A percentile compares a stretch with the other conserved stretches of the same genome.
Evolutionary conservation across 2,113 vertebrate species (phyloP).

Genomic region (Myxocyprinus asiaticus): DNA sequence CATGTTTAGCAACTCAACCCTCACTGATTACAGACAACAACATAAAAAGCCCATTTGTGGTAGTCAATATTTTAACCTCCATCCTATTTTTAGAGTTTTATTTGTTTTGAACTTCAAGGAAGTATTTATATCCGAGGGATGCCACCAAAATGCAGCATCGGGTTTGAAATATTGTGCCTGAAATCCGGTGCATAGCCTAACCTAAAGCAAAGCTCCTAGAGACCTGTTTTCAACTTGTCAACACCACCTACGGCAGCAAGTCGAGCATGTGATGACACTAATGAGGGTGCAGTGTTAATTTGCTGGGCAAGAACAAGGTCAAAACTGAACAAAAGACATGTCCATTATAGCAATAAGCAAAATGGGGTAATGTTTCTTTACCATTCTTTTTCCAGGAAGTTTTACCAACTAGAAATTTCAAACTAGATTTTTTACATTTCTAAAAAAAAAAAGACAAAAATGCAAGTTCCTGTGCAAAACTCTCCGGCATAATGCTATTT

Average conservation of each 20-base stretch:
- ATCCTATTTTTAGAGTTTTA: conserved; percentile 67
- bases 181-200: neutral
- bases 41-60: conserved; percentile 67
- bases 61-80: conserved; percentile 67
- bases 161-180: neutral
- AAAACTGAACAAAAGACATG: neutral
- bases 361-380: too few species aligned
- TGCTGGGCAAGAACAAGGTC: neutral
- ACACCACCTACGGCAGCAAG: neutral
- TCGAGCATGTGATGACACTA: conserved; percentile 3
- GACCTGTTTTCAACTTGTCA: neutral
- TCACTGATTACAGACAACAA: conserved; percentile 73
- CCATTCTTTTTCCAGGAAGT: too few species aligned
- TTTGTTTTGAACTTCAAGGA: conserved; percentile 59
- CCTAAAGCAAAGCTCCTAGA: neutral
- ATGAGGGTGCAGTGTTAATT: neutral
- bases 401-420: too few species aligned
- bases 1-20: conserved; percentile 63
- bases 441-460: too few species aligned
- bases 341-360: too few species aligned
- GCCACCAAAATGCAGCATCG: neutral
- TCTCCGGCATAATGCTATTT: too few species aligned
- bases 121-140: conserved; percentile 42
- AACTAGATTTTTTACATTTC: too few species aligned
- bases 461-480: too few species aligned